Evolutionary conservation across 2,888 invertebrate genomes (phyloP).

Genomic region (Temnothorax rugatulus): DNA sequence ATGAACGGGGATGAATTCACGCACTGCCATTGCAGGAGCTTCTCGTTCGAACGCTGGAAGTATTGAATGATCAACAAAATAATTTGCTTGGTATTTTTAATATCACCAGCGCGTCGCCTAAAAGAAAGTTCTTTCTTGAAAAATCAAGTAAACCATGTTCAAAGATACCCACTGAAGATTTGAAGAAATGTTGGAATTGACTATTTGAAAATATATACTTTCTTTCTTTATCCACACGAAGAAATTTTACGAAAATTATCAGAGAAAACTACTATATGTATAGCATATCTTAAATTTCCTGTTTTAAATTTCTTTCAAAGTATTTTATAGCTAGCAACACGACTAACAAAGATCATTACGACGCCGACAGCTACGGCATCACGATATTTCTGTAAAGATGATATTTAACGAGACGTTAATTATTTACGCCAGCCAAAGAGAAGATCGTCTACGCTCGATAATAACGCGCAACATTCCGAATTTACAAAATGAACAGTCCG

Average conservation of each 20-base stretch:
- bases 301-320: background rate
- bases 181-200: background rate
- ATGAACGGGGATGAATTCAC: slow-evolving; percentile 54
- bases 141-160: background rate
- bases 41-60: slow-evolving; percentile 49
- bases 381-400: slow-evolving; percentile 12
- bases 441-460: slow-evolving; percentile 4
- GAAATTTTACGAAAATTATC: background rate
- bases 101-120: background rate
- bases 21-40: slow-evolving; percentile 60
- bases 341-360: slow-evolving; percentile 18
- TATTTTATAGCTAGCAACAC: background rate
- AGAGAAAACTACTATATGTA: background rate
- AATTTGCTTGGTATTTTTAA: slow-evolving; percentile 17
- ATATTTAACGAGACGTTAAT: slow-evolving; percentile 40
- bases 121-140: background rate
- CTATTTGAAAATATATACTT: too few relatives aligned
- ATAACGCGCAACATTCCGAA: slow-evolving; percentile 21
- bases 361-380: background rate
- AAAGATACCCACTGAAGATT: background rate
- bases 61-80: slow-evolving; percentile 38
- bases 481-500: slow-evolving; percentile 41
- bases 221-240: too few relatives aligned
- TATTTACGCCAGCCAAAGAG: slow-evolving; percentile 22
- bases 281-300: background rate